Base-by-base conservation (phyloP, 2,888 invertebrate genomes). In the Drosophila dives region DNA sequence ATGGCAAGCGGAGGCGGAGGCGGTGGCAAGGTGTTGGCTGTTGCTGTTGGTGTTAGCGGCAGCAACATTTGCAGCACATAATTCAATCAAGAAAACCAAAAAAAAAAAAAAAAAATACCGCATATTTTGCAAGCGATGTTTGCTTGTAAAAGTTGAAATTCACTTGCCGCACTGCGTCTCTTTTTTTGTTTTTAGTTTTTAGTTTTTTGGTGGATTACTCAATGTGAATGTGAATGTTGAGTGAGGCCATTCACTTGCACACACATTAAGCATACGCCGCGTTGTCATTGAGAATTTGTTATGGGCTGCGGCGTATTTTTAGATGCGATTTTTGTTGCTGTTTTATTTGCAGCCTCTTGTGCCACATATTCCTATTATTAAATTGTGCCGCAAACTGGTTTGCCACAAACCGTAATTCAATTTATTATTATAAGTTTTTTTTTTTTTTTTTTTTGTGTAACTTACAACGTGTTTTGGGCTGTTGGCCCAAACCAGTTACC, bases 341-440 rank as follows among this genome's bases (percentile, higher is more conserved):
- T 55, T 12, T 15, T 29, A 55, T 60, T 45, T 51, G 33, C 60
- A 54, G 64, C 63, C 56, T 69, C 81, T 66, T 81, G 80, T 80
- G 80, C 85, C 83, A 83, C 83, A 83, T 81, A 75, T 85, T 79
- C 64, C 83, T 74, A 83, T 85, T 87, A 85, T 84, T 85, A 87
- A 87, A 80, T 71, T 82, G 75, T 73, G 72, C 76, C 78, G 69
- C 79, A 79, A 83, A 85, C 85, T 87, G 83, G 87, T 85, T 85
- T 83, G 64, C 66, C 38, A 56, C 64, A 64, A 83, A 83, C 59
- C 79, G 85, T 83, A 87, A 87, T 75, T 87, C 82, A 87, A 87
- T 75, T 87, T 80, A 74, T 77, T 29, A 29, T 29, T 29, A 29
- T 29, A 5, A 5, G 29, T 6, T 4, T 26, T 26, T 26, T 26